Evolutionary conservation across 2,113 vertebrate genomes (phyloP).

Genomic region (Erinaceus europaeus): DNA sequence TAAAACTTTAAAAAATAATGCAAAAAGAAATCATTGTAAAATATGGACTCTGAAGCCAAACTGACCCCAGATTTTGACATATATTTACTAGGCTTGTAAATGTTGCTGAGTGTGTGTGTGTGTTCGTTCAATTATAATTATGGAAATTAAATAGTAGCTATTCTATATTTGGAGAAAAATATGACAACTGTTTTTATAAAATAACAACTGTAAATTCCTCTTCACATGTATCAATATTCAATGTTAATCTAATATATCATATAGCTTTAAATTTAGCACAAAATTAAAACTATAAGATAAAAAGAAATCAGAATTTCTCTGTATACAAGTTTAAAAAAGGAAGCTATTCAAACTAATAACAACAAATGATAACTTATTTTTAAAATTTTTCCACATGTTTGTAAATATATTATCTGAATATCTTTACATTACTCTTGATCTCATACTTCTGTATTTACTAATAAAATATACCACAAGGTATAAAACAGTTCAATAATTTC

Average conservation of each 20-base stretch:
- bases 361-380: too few relatives aligned
- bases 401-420: background rate
- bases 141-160: too few relatives aligned
- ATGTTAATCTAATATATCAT: background rate
- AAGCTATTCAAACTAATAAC: too few relatives aligned
- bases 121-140: too few relatives aligned
- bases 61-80: background rate
- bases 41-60: background rate
- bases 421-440: background rate
- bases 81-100: background rate
- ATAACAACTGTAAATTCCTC: background rate
- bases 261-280: background rate
- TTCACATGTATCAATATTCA: too few relatives aligned
- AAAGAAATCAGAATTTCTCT: background rate
- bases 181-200: background rate
- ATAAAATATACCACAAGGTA: too few relatives aligned
- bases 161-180: too few relatives aligned
- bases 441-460: too few relatives aligned
- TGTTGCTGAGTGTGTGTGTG: background rate
- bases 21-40: background rate
- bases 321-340: too few relatives aligned
- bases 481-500: background rate
- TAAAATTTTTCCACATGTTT: background rate
- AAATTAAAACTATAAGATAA: background rate
- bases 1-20: background rate